Conservation (phyloP, 2,888 invertebrate species). For the Spilarctia lutea region DNA sequence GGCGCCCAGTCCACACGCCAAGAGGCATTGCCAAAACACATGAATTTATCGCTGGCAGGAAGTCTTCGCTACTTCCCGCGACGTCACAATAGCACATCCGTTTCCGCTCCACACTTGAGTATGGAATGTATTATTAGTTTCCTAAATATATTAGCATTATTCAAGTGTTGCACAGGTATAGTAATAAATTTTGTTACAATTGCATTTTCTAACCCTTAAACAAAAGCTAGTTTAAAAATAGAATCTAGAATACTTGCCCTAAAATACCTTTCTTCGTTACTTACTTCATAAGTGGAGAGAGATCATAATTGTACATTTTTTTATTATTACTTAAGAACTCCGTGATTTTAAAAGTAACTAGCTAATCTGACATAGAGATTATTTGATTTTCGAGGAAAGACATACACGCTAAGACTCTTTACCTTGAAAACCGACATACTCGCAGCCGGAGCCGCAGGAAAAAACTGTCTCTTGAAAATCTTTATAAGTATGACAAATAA, state of each 20-base stretch:
- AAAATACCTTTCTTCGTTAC: not conserved
- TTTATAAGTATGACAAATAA: not conserved
- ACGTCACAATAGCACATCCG: conserved; percentile 81
- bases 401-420: no score
- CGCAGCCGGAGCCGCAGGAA: no score
- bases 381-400: no score
- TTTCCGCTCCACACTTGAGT: conserved; percentile 78
- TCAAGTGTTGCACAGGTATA: conserved; percentile 15
- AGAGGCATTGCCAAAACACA: conserved; percentile 71
- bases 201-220: conserved; percentile 5
- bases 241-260: not conserved
- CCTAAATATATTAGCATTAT: conserved; percentile 61
- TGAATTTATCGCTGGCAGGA: conserved; percentile 77
- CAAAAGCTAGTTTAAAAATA: not conserved
- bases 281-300: no score
- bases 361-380: no score
- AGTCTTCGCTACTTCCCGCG: conserved; percentile 82
- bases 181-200: conserved; percentile 4
- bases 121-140: conserved; percentile 72
- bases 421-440: no score
- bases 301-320: no score
- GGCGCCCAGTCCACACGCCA: conserved; percentile 39
- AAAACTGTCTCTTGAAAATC: no score
- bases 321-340: not conserved
- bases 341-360: not conserved